Evolutionary conservation across 2,888 invertebrate species (phyloP).

Genomic region (Lysandra bellargus): DNA sequence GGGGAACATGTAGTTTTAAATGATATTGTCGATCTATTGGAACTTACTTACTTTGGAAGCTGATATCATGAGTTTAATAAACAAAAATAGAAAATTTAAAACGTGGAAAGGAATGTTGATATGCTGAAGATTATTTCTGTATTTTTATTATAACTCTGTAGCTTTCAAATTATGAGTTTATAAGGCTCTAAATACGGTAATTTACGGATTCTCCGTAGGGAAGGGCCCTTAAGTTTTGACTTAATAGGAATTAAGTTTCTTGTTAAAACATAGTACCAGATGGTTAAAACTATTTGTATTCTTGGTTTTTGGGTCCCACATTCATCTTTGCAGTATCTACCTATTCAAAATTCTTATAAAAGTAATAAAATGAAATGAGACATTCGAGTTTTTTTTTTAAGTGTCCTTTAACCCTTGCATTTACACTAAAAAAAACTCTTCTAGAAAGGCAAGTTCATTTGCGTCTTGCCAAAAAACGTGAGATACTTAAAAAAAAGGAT

Average conservation of each 20-base stretch:
- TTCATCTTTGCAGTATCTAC: neutral
- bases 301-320: neutral
- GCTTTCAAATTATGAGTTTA: too few species aligned
- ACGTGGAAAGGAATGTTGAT: too few species aligned
- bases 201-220: too few species aligned
- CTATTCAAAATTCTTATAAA: neutral
- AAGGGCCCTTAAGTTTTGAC: neutral
- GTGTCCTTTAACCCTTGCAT: slow-evolving; percentile 6
- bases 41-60: too few species aligned
- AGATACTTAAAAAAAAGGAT: slow-evolving; percentile 67
- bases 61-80: too few species aligned
- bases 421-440: slow-evolving; percentile 42
- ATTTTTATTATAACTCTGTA: too few species aligned
- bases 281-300: neutral
- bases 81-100: too few species aligned
- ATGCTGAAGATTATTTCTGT: too few species aligned
- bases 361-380: neutral
- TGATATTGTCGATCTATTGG: too few species aligned
- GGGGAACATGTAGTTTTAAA: too few species aligned
- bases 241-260: neutral
- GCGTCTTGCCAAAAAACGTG: slow-evolving; percentile 64
- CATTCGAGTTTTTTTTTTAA: neutral
- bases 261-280: neutral
- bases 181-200: too few species aligned
- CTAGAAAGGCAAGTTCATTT: slow-evolving; percentile 48